A percentile compares a stretch with the other conserved stretches of the same genome.
These are phyloP conservation scores for Mormyrus iriodes DNA, from an alignment of 2,113 vertebrate species.

Conservation along the genomic window DNA sequence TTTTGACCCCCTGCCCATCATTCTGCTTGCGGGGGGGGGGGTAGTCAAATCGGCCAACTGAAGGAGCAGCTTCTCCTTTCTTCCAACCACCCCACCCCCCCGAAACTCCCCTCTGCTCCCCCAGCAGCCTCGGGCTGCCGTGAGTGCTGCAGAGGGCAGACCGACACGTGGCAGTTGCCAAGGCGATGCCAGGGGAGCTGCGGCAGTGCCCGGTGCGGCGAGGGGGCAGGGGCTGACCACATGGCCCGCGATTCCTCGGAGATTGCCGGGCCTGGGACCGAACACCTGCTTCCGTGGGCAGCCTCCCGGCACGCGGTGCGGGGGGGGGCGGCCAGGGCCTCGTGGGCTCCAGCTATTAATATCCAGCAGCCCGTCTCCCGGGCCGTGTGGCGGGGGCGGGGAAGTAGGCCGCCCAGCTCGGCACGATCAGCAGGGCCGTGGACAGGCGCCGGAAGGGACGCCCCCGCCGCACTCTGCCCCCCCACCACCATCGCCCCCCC, in stretches of 20 bases:
- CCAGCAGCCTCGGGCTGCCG: conserved; percentile 26
- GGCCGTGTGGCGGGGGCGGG: not conserved
- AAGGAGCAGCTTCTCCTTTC: not conserved
- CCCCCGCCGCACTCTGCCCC: not conserved
- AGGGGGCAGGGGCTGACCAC: conserved; percentile 31
- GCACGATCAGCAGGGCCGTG: not conserved
- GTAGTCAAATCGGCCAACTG: not conserved
- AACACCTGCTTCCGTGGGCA: conserved; percentile 40
- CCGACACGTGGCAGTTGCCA: conserved; percentile 20
- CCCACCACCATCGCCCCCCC: not conserved
- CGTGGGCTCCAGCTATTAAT: not conserved
- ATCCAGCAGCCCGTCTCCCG: not conserved
- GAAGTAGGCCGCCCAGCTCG: not conserved
- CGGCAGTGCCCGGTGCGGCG: not conserved
- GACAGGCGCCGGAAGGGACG: not conserved
- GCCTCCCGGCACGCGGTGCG: not conserved
- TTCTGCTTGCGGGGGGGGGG: not conserved
- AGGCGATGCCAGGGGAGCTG: conserved; percentile 19
- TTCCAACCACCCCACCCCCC: not conserved
- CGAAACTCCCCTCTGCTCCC: conserved; percentile 15
- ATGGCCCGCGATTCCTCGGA: conserved; percentile 37
- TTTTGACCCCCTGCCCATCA: not conserved
- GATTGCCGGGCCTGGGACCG: conserved; percentile 34
- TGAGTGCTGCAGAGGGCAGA: conserved; percentile 30
- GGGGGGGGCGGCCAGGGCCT: not conserved